Percentiles rank a stretch among this genome's conserved stretches.
Evolutionary conservation across 2,797 vertebrate genomes (phyloP).

Genomic region (Halcyon chelicuti): DNA sequence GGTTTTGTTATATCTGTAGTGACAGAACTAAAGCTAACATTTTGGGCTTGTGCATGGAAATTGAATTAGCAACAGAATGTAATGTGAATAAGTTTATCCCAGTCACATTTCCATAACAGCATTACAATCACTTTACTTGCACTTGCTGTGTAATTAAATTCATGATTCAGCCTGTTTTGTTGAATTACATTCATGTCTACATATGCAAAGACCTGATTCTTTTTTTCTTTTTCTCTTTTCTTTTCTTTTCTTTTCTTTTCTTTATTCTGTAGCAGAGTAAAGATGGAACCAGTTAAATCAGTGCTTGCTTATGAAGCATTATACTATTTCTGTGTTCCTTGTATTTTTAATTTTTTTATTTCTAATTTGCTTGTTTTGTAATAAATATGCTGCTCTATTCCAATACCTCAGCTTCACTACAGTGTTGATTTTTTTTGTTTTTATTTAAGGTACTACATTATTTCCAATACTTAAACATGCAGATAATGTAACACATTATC

Average conservation of each 20-base stretch:
- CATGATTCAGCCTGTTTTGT: background rate
- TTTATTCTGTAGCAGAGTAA: background rate
- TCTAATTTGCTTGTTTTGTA: background rate
- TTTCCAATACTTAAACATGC: background rate
- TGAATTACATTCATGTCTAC: constrained; percentile 6
- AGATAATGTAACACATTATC: background rate
- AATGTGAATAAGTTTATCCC: constrained; percentile 25
- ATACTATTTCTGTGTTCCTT: background rate
- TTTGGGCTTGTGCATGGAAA: constrained; percentile 11
- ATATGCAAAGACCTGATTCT: background rate
- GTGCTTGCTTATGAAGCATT: background rate
- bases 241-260: background rate
- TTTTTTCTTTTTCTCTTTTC: background rate
- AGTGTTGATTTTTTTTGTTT: too few relatives aligned
- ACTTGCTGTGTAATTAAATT: constrained; percentile 25
- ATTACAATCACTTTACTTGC: constrained; percentile 1
- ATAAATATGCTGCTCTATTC: background rate
- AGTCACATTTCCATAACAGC: background rate
- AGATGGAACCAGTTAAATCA: background rate
- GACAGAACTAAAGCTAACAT: background rate
- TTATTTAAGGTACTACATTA: background rate
- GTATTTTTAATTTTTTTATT: background rate
- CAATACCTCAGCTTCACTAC: background rate
- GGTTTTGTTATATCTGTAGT: background rate
- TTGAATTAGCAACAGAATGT: constrained; percentile 35